Evolutionary conservation across 2,797 vertebrate genomes (phyloP), one percentile per base, ranked within the genome.

Genomic region (Chiroxiphia lanceolata): DNA sequence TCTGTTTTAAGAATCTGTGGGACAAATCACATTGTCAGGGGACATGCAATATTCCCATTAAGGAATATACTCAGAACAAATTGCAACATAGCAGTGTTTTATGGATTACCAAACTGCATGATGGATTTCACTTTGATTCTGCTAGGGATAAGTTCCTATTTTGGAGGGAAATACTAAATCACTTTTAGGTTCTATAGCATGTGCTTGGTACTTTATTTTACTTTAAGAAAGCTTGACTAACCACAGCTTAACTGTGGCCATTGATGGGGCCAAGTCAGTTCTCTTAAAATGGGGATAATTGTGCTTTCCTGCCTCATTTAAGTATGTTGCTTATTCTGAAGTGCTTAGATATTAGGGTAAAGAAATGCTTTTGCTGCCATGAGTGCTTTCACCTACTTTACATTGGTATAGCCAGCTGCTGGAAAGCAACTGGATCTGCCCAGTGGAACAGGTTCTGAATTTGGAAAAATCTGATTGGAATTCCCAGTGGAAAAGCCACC

Each of bases 351-450:
- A 20, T 23, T 79, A 53, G 34, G 22, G 34, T 38, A n/a, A 63
- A 90, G 72, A 86, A 88, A 88, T 75, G 10, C 77, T 94, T 94
- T 61, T 91, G 87, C 84, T 95, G 65, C 83, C 69, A 50, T 8
- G 57, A 86, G 22, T 90, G 65, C 69, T 93, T 93, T 83, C 61
- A 65, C 33, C 56, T 77, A 51, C 27, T 85, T 80, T 48, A n/a
- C 15, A 3, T 5, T 61, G 61, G 22, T 83, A 36, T 18, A 86
- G 56, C 42, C 93, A 93, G 69, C 85, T 94, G 83, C 79, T 81
- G 54, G 76, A 65, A 72, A 57, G 91, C 87, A 95, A 76, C 50
- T 83, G 83, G 54, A 69, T 88, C 90, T 91, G 65, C 59, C 70
- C 44, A 51, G 61, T 59, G 88, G 88, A 88, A 33, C 50, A 61